phyloP scores from a whole-genome alignment of 2,113 vertebrate species.

The Carassius auratus region DNA sequence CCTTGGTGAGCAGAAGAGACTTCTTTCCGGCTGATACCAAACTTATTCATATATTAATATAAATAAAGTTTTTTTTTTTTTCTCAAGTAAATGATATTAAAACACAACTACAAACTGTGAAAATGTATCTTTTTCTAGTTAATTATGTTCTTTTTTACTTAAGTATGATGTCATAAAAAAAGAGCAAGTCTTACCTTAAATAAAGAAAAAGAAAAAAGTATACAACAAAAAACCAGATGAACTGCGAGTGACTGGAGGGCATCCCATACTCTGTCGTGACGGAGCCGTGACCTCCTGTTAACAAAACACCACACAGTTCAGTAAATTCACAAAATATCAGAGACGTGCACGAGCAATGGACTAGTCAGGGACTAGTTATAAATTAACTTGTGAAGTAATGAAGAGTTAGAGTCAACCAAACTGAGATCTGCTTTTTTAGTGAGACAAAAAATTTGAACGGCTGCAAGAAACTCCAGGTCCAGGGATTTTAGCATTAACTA shows the following conservation, averaged over 20 bases:
- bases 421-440: too few relatives aligned
- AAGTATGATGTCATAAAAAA: neutral
- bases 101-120: too few relatives aligned
- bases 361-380: neutral
- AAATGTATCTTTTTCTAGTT: neutral
- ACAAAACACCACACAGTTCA: constrained; percentile 45
- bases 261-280: constrained; percentile 93
- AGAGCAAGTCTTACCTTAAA: constrained; percentile 84
- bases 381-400: neutral
- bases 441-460: neutral
- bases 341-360: neutral
- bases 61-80: neutral
- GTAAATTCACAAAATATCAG: neutral
- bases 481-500: neutral
- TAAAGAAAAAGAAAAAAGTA: constrained; percentile 99
- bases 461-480: neutral
- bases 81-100: neutral
- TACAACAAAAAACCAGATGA: constrained; percentile 99
- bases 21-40: neutral
- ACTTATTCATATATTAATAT: neutral
- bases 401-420: neutral
- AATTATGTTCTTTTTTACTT: neutral
- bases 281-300: constrained; percentile 81
- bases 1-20: neutral
- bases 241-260: constrained; percentile 97